Conservation (phyloP, 2,888 invertebrate species). For the Stenchaetothrips biformis region DNA sequence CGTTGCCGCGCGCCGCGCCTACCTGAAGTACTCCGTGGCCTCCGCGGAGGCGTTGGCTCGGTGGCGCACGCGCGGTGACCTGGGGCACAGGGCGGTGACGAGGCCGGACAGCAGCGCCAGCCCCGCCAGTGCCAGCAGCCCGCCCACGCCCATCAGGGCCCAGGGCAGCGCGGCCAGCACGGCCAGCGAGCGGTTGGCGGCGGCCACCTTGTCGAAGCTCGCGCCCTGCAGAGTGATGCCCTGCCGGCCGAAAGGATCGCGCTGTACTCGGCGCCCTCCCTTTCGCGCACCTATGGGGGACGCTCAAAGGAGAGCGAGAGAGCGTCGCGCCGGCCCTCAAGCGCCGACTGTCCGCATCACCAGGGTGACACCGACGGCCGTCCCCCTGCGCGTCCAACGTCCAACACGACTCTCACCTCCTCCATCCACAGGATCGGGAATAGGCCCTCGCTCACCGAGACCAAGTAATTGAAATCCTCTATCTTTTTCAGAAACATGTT, state of each 20-base stretch:
- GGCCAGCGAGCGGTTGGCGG: neutral
- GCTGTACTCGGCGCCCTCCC: no score
- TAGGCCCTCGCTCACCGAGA: conserved; percentile 49
- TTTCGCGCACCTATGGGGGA: neutral
- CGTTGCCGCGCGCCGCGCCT: neutral
- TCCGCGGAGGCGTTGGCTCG: neutral
- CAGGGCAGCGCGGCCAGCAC: neutral
- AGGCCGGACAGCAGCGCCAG: neutral
- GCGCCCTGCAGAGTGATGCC: conserved; percentile 3
- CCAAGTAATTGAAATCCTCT: conserved; percentile 45
- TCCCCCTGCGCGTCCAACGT: no score
- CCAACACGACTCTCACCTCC: conserved; percentile 50
- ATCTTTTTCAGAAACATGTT: conserved; percentile 60
- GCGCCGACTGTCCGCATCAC: no score
- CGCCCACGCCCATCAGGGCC: neutral
- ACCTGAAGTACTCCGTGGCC: neutral
- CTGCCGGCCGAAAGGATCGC: neutral
- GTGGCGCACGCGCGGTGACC: neutral
- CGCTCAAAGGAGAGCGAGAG: neutral
- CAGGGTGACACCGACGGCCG: no score
- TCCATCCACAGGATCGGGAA: conserved; percentile 64
- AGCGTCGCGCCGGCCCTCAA: neutral
- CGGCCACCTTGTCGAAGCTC: neutral
- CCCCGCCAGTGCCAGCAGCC: neutral
- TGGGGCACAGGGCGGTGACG: neutral